These are phyloP conservation scores for Epizoanthus rinbou DNA, from an alignment of 92 coral and sea anemone species.

Conservation along the genomic window DNA sequence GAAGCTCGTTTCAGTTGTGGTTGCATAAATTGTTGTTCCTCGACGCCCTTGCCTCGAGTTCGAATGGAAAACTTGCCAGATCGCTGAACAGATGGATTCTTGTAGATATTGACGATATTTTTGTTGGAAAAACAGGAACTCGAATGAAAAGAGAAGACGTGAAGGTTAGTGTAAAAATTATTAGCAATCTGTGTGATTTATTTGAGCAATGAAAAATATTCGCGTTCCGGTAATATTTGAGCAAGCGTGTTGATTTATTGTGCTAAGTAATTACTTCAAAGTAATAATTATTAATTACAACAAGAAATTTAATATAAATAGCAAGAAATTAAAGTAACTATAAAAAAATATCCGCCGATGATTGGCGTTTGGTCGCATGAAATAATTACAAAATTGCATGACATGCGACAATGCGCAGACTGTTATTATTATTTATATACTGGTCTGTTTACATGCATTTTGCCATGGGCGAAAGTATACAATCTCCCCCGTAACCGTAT, in stretches of 20 bases:
- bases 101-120: constrained; percentile 95
- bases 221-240: not conserved
- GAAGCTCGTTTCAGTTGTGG: constrained; percentile 88
- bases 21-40: constrained; percentile 84
- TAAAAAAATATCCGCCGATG: not conserved
- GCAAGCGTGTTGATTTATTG: not conserved
- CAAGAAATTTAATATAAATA: not conserved
- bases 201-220: not conserved
- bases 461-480: too few relatives aligned
- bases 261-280: not conserved
- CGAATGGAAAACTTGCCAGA: constrained; percentile 65
- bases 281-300: not conserved
- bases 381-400: too few relatives aligned
- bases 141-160: constrained; percentile 90
- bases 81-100: constrained; percentile 82
- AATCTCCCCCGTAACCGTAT: too few relatives aligned
- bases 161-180: constrained; percentile 57
- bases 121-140: constrained; percentile 89
- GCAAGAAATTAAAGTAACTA: not conserved
- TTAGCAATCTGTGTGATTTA: not conserved
- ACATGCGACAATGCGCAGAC: too few relatives aligned
- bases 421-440: too few relatives aligned
- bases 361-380: too few relatives aligned
- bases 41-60: constrained; percentile 73
- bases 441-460: too few relatives aligned